These are phyloP conservation scores for Akabosia matsudoensis DNA, from an alignment of 1,140 invertebrate genomes.

Conservation along the genomic window DNA sequence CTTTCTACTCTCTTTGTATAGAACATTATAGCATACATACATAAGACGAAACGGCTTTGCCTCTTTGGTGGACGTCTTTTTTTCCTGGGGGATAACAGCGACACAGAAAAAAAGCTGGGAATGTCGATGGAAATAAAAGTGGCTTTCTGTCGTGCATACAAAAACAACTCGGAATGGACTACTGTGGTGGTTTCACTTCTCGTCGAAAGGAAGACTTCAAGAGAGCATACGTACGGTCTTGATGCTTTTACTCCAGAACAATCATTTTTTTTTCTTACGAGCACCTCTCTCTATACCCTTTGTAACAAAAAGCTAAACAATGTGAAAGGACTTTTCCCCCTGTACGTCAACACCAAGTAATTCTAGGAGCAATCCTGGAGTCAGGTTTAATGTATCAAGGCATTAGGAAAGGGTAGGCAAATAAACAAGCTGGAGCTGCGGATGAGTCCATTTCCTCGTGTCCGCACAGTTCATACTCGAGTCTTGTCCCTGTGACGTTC, in stretches of 20 bases:
- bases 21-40: not conserved
- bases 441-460: too few relatives aligned
- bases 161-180: not conserved
- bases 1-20: not conserved
- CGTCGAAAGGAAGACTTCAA: too few relatives aligned
- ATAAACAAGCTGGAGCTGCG: not conserved
- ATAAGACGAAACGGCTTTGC: conserved; percentile 1
- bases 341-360: too few relatives aligned
- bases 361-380: too few relatives aligned
- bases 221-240: too few relatives aligned
- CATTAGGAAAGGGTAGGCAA: not conserved
- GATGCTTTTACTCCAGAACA: too few relatives aligned
- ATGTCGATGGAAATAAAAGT: conserved; percentile 22
- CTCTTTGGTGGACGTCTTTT: not conserved
- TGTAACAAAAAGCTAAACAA: too few relatives aligned
- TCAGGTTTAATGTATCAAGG: conserved; percentile 2
- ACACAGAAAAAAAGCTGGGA: conserved; percentile 16
- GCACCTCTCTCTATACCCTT: too few relatives aligned
- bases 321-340: too few relatives aligned
- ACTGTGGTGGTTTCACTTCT: not conserved
- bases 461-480: too few relatives aligned
- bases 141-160: conserved; percentile 15
- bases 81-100: conserved; percentile 15
- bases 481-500: too few relatives aligned
- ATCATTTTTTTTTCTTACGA: too few relatives aligned